A percentile compares a stretch with the other conserved stretches of the same genome.
Evolutionary conservation across 2,797 vertebrate species (phyloP).

Genomic region (Artibeus lituratus): DNA sequence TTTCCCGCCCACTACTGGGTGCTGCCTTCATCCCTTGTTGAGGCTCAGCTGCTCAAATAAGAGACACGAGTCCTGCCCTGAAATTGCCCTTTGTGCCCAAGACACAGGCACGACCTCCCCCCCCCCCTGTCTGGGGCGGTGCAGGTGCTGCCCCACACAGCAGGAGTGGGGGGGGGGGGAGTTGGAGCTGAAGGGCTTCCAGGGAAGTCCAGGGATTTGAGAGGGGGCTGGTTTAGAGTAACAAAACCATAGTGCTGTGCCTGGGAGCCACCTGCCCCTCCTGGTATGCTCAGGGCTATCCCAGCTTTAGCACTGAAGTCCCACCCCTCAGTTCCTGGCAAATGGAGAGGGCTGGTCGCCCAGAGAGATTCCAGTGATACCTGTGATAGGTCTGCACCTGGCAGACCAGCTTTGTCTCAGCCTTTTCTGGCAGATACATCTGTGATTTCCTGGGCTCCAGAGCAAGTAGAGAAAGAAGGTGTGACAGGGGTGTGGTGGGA

Average conservation of each 20-base stretch:
- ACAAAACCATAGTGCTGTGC: fast-evolving
- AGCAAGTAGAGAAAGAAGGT: not conserved
- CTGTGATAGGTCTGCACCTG: not conserved
- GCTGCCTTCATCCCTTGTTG: not conserved
- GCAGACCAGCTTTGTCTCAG: not conserved
- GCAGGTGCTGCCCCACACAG: not conserved
- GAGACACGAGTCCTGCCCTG: not conserved
- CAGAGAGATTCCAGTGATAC: not conserved
- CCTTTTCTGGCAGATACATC: not conserved
- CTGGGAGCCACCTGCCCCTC: fast-evolving
- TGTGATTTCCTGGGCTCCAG: not conserved
- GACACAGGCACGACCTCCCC: not conserved
- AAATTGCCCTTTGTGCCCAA: too few species aligned
- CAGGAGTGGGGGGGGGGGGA: too few species aligned
- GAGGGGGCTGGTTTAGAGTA: not conserved
- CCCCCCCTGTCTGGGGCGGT: not conserved
- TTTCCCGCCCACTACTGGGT: not conserved
- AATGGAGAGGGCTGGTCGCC: not conserved
- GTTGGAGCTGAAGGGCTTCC: not conserved
- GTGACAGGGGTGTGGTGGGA: not conserved
- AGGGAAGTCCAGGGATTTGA: not conserved
- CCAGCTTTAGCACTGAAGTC: not conserved
- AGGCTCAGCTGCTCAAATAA: not conserved
- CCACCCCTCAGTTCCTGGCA: not conserved
- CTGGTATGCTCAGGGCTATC: not conserved